These are phyloP conservation scores for Cryptophagus acutangulus DNA, from an alignment of 2,888 invertebrate species.

Conservation along the genomic window DNA sequence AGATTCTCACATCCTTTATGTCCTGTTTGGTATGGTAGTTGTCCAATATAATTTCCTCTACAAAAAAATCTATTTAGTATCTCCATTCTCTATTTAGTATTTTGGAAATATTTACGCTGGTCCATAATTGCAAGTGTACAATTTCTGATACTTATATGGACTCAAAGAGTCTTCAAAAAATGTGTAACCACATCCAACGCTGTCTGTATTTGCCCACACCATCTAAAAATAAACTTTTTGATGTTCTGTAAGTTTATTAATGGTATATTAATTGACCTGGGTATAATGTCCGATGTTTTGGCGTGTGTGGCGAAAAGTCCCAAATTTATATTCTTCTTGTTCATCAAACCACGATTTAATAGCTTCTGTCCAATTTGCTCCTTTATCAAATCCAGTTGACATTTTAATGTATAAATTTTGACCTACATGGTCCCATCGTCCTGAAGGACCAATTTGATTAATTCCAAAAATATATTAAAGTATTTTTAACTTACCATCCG, in stretches of 20 bases:
- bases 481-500: conserved; percentile 11
- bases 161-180: conserved; percentile 19
- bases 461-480: not conserved
- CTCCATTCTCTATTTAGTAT: not conserved
- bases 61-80: conserved; percentile 12
- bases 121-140: conserved; percentile 28
- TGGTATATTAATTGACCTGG: conserved; percentile 14
- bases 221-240: conserved; percentile 16
- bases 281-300: conserved; percentile 18
- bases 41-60: conserved; percentile 24
- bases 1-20: conserved; percentile 18
- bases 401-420: conserved; percentile 19
- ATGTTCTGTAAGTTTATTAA: too few species aligned
- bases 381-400: not conserved
- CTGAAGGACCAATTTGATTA: too few species aligned
- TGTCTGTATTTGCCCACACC: conserved; percentile 30
- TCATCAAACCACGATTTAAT: conserved; percentile 21
- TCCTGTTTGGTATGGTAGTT: conserved; percentile 23
- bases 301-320: conserved; percentile 15
- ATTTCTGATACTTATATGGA: conserved; percentile 19
- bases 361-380: conserved; percentile 15
- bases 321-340: conserved; percentile 17
- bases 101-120: conserved; percentile 16
- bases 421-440: conserved; percentile 15
- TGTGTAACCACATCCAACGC: conserved; percentile 30